These are phyloP conservation scores for Arenicola marina DNA, from an alignment of 2,888 invertebrate species.

Conservation along the genomic window DNA sequence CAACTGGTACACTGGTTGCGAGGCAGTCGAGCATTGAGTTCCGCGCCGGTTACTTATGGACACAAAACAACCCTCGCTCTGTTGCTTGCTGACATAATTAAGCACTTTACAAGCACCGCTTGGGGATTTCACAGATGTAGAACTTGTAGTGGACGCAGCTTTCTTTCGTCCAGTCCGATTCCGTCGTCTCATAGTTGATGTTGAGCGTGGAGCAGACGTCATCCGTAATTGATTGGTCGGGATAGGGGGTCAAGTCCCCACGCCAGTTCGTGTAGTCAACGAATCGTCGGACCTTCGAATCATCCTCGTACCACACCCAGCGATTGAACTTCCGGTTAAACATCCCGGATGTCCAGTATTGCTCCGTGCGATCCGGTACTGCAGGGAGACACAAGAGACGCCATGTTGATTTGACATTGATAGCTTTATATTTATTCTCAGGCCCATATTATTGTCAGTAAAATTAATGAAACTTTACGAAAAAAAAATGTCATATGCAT, in stretches of 20 bases:
- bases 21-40: too few species aligned
- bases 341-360: conserved; percentile 8
- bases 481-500: neutral
- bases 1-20: too few species aligned
- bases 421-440: too few species aligned
- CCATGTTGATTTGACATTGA: too few species aligned
- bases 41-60: too few species aligned
- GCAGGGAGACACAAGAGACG: too few species aligned
- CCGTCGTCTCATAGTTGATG: neutral
- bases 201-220: conserved; percentile 6
- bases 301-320: conserved; percentile 11
- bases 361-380: too few species aligned
- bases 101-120: conserved; percentile 4
- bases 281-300: neutral
- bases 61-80: too few species aligned
- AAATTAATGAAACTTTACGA: neutral
- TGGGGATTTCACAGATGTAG: conserved; percentile 14
- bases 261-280: conserved; percentile 4
- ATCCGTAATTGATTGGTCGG: neutral
- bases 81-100: too few species aligned
- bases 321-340: neutral
- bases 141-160: neutral
- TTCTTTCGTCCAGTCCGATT: conserved; percentile 2
- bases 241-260: neutral
- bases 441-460: too few species aligned